phyloP scores from a whole-genome alignment of 37 sponge, comb jelly and placozoan species.

The Aphrocallistes beatrix region DNA sequence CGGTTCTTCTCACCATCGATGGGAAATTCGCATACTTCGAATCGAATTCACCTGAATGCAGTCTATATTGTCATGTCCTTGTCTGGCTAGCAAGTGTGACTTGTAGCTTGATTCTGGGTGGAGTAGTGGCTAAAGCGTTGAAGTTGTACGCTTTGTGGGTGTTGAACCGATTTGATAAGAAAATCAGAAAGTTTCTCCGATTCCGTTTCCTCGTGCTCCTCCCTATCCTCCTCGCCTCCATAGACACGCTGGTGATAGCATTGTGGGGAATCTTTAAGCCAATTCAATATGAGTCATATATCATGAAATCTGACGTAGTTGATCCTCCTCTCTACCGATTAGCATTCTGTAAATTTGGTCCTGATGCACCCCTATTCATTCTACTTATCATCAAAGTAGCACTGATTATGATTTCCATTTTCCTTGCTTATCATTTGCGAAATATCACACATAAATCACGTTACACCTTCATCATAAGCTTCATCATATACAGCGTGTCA shows the following conservation, averaged over 20 bases:
- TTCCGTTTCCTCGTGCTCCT: background rate
- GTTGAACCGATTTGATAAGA: background rate
- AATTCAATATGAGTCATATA: background rate
- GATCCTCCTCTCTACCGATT: background rate
- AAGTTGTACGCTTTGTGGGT: constrained; percentile 12
- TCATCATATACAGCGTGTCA: background rate
- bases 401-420: background rate
- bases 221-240: background rate
- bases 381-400: background rate
- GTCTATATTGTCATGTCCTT: background rate
- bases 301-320: background rate
- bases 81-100: background rate
- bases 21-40: background rate
- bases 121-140: background rate
- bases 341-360: background rate
- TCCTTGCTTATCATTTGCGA: constrained; percentile 14
- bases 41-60: background rate
- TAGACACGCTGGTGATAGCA: background rate
- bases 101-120: background rate
- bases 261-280: background rate
- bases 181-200: background rate
- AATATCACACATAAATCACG: constrained; percentile 13
- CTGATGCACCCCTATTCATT: background rate
- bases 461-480: background rate
- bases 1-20: background rate